Evolutionary conservation across 2,113 vertebrate species (phyloP), one percentile per base, ranked within the genome.

Genomic region (Channa maculata): DNA sequence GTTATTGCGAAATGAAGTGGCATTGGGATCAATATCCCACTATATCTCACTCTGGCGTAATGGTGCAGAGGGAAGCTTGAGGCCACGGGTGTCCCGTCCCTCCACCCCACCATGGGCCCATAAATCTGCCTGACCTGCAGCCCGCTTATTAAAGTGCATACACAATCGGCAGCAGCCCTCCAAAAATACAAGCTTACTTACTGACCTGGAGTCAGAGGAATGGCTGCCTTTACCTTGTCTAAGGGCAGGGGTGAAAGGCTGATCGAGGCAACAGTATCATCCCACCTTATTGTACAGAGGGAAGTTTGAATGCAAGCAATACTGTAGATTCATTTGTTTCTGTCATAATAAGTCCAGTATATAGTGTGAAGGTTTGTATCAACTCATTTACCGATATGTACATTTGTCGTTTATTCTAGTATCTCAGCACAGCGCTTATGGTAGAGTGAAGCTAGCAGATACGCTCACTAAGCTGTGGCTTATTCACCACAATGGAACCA

Each of bases 1-100:
- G 96, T 97, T 97, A 98, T 98, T 96, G 96, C 96, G 88, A 96
- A 97, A 96, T 96, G 96, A 98, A 98, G 96, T 97, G 96, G 96
- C 96, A 93, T 91, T 91, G 95, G 96, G 96, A 98, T 98, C 97
- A 97, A 99, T 98, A 99, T 95, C 93, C 94, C 92, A 95, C 95
- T 96, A 96, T 97, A 96, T 97, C 96, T 96, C 96, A 96, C 95
- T 97, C 95, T 95, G 95, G 96, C 95, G 96, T 96, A 97, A 97
- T 97, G 97, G 95, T 76, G 72, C 81, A 94, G 94, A 95, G 95
- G 91, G 95, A 96, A 96, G 95, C 95, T 95, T 95, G 96, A 97
- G 96, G 96, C 96, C 96, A 96, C 93, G 95, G 96, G 96, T 97
- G 96, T 96, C 95, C 94, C 93, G 95, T 96, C 96, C 95, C 96